These are phyloP conservation scores for Halictus ligatus DNA, from an alignment of 2,888 invertebrate genomes.

Conservation along the genomic window DNA sequence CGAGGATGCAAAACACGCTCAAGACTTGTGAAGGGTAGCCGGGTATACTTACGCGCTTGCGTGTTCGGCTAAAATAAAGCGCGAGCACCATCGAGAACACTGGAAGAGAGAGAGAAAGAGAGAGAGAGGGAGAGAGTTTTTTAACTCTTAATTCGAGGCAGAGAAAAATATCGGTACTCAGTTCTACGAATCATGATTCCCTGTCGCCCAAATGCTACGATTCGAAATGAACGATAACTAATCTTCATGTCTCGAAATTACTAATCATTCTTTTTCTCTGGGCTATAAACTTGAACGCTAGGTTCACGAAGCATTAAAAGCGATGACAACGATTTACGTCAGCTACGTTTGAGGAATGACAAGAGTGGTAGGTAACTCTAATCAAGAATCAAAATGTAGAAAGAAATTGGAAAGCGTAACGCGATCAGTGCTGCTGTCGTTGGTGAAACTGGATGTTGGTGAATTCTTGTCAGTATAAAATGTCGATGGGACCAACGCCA, in stretches of 20 bases:
- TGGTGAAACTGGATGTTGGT: too few species aligned
- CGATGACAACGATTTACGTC: too few species aligned
- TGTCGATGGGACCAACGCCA: background rate
- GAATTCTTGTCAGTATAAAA: too few species aligned
- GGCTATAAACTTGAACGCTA: too few species aligned
- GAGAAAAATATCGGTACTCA: background rate
- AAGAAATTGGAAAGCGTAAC: too few species aligned
- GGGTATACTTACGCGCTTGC: constrained; percentile 25
- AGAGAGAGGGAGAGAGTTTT: background rate
- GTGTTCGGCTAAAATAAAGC: constrained; percentile 10
- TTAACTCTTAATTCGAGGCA: background rate
- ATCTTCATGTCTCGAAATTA: too few species aligned
- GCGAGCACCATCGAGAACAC: background rate
- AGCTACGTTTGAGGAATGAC: too few species aligned
- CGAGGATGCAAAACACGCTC: constrained; percentile 53
- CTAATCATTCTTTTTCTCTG: too few species aligned
- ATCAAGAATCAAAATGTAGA: too few species aligned
- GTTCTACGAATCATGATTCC: background rate
- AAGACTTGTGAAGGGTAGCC: constrained; percentile 44
- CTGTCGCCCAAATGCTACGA: background rate
- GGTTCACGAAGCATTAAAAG: too few species aligned
- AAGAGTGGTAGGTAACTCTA: too few species aligned
- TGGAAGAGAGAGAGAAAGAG: background rate
- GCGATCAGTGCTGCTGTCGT: too few species aligned
- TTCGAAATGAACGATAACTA: background rate